phyloP scores from a whole-genome alignment of 2,888 invertebrate genomes.

The Lasioglossum figueresi region DNA sequence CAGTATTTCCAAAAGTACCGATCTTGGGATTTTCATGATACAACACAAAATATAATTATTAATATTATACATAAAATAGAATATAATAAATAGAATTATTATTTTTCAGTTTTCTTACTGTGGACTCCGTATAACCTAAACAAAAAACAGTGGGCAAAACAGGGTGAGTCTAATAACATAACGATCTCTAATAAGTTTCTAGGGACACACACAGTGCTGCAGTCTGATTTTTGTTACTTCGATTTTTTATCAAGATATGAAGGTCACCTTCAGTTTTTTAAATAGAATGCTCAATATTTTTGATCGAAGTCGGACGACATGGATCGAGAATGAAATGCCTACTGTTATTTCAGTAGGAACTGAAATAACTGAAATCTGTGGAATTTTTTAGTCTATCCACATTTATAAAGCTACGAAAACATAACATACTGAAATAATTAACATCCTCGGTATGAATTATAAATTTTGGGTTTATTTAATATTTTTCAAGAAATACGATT shows the following conservation, averaged over 20 bases:
- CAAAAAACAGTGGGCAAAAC: too few species aligned
- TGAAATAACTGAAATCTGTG: background rate
- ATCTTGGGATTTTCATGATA: background rate
- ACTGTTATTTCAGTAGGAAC: too few species aligned
- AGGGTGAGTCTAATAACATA: too few species aligned
- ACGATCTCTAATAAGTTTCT: too few species aligned
- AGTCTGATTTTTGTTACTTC: too few species aligned
- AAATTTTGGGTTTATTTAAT: background rate
- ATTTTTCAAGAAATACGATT: background rate
- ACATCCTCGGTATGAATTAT: background rate
- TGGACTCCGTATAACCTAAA: background rate
- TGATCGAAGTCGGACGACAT: too few species aligned
- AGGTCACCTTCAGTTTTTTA: too few species aligned
- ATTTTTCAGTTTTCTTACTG: background rate
- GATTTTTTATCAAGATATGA: too few species aligned
- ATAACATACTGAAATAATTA: background rate
- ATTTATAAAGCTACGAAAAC: background rate
- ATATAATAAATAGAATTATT: background rate
- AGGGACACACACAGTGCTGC: too few species aligned
- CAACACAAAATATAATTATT: background rate
- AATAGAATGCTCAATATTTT: too few species aligned
- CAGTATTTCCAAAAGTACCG: background rate
- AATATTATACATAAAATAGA: background rate
- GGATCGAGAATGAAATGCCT: too few species aligned
- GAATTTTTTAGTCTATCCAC: background rate